Percentiles rank a stretch among this genome's conserved stretches.
These are phyloP conservation scores for Capitella teleta DNA, from an alignment of 1,140 invertebrate species.

Conservation along the genomic window DNA sequence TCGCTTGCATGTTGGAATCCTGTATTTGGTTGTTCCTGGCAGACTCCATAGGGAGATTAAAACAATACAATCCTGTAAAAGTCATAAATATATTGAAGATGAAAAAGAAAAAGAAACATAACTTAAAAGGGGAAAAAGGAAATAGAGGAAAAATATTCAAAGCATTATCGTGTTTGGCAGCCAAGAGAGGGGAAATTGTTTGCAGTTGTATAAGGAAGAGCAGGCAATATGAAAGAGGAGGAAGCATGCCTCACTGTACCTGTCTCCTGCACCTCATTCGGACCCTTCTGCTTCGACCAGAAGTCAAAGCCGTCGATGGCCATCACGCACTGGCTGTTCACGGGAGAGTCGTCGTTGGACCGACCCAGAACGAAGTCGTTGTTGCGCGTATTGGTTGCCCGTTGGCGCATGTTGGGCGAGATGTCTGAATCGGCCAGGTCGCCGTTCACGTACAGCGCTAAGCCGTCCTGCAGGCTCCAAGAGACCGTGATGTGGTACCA, in stretches of 20 bases:
- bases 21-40: conserved; percentile 16
- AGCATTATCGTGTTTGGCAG: no score
- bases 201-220: no score
- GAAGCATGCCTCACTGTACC: no score
- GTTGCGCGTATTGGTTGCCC: not conserved
- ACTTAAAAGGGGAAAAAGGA: not conserved
- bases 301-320: conserved; percentile 35
- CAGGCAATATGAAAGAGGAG: no score
- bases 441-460: conserved; percentile 31
- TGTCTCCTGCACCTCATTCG: conserved; percentile 23
- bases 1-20: conserved; percentile 14
- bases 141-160: not conserved
- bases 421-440: conserved; percentile 14
- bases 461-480: conserved; percentile 21
- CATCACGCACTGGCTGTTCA: conserved; percentile 18
- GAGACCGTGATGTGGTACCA: conserved; percentile 37
- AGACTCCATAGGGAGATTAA: conserved; percentile 27
- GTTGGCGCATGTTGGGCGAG: not conserved
- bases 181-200: no score
- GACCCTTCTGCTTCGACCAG: conserved; percentile 21
- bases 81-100: not conserved
- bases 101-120: not conserved
- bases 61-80: conserved; percentile 16
- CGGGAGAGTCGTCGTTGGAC: conserved; percentile 22
- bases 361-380: conserved; percentile 14